These are phyloP conservation scores for Cliona cf. orientalis DNA, from an alignment of 37 sponge, comb jelly and placozoan genomes.

Conservation along the genomic window DNA sequence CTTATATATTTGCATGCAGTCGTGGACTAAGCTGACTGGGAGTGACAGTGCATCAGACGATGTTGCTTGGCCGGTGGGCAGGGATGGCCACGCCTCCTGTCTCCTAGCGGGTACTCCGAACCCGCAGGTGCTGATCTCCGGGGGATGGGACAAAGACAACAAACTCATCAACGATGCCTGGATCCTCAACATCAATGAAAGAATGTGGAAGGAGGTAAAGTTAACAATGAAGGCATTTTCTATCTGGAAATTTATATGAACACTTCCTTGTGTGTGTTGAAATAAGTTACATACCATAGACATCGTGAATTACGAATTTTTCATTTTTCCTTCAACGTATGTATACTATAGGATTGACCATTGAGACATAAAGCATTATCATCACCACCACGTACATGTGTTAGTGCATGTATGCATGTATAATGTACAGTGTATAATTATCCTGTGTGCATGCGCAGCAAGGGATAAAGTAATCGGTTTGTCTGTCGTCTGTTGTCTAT, in stretches of 20 bases:
- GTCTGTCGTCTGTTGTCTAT: no score
- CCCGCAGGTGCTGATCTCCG: conserved; percentile 24
- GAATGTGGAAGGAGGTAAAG: conserved; percentile 48
- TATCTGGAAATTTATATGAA: neutral
- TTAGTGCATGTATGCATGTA: no score
- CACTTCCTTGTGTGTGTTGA: neutral
- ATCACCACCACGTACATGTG: no score
- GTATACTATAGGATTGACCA: no score
- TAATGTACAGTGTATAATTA: no score
- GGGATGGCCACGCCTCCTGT: conserved; percentile 63
- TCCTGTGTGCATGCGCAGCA: no score
- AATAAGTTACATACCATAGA: neutral
- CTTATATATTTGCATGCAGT: no score
- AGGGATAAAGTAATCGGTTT: no score
- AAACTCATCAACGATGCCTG: conserved; percentile 16
- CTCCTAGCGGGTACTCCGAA: neutral
- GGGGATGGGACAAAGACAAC: conserved; percentile 27
- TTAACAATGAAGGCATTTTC: neutral
- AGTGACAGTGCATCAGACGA: neutral
- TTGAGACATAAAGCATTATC: no score
- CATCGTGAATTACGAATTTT: neutral
- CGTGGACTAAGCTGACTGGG: conserved; percentile 25
- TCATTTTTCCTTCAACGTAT: no score
- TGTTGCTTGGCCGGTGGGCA: conserved; percentile 26
- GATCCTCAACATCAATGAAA: conserved; percentile 45